Evolutionary conservation across 1,140 invertebrate species (phyloP), one percentile per base, ranked within the genome.

Genomic region (Magallana angulata): DNA sequence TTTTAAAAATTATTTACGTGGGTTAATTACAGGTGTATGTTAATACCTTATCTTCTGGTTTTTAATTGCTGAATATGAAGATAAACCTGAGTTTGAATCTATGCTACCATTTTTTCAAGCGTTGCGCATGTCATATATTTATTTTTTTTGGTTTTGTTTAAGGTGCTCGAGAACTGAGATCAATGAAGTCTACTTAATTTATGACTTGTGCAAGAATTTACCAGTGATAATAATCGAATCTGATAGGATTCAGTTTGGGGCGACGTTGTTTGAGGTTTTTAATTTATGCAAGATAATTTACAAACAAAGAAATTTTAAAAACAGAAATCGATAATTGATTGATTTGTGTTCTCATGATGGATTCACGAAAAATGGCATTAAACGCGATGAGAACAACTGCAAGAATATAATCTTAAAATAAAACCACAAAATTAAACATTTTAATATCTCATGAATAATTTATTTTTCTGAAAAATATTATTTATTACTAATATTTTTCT

Each of bases 11-110:
- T 76, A 76, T 76, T 76, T 76, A 76, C 68, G 68, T 76, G 24
- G 68, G 68, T 76, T 76, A 76, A 76, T 76, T 76, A 76, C 36
- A 76, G 68, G 68, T 76, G 68, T 76, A 76, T 76, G 68, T 76
- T 76, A 76, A 76, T 18, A 30, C 24, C 36, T 30, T 30, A 30
- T 48, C 36, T 30, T 76, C 24, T 76, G 11, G 68, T 76, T 76
- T 76, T 76, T 76, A 36, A 76, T 76, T 76, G 36, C 68, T 62
- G n/a, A n/a, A 62, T 16, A 30, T 76, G 68, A 76, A 76, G 36
- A 48, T 5, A 48, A 48, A 48, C 36, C 36, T 5, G 36, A 48
- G 36, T 48, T 48, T 48, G 36, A 48, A 48, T 48, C 5, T 48
- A 48, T 48, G 36, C 36, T 48, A 48, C 24, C 36, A 48, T 4